Conservation (phyloP, 2,797 vertebrate genomes). For the Fringilla coelebs region DNA sequence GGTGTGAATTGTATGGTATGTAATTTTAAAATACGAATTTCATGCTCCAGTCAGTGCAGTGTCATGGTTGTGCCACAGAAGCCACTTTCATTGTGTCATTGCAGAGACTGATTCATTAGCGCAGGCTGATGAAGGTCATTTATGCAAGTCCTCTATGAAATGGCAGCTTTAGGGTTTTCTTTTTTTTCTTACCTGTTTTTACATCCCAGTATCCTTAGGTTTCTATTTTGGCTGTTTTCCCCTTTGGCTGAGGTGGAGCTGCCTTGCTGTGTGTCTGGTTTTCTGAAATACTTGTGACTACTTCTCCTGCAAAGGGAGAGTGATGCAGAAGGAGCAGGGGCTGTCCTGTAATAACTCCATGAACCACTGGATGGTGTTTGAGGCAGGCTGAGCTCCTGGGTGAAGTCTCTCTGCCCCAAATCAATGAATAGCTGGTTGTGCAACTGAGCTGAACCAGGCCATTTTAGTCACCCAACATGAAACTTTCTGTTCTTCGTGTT, state of each 20-base stretch:
- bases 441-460: background rate
- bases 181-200: background rate
- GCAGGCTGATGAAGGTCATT: background rate
- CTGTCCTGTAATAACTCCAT: slow-evolving; percentile 24
- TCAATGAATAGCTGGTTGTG: background rate
- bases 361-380: slow-evolving; percentile 62
- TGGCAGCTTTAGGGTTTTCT: background rate
- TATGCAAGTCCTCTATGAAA: background rate
- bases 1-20: accelerated
- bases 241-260: background rate
- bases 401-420: background rate
- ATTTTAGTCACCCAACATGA: background rate
- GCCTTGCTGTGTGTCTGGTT: background rate
- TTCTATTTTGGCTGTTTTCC: background rate
- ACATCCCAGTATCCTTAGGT: background rate
- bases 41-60: background rate
- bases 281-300: background rate
- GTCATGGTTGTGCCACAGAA: background rate
- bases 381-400: slow-evolving; percentile 17
- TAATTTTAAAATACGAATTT: background rate
- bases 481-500: background rate
- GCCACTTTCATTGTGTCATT: background rate
- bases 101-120: background rate
- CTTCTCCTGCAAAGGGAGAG: background rate
- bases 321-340: background rate